Conservation (phyloP, 2,888 invertebrate genomes). For the Ypsolopha scabrella region DNA sequence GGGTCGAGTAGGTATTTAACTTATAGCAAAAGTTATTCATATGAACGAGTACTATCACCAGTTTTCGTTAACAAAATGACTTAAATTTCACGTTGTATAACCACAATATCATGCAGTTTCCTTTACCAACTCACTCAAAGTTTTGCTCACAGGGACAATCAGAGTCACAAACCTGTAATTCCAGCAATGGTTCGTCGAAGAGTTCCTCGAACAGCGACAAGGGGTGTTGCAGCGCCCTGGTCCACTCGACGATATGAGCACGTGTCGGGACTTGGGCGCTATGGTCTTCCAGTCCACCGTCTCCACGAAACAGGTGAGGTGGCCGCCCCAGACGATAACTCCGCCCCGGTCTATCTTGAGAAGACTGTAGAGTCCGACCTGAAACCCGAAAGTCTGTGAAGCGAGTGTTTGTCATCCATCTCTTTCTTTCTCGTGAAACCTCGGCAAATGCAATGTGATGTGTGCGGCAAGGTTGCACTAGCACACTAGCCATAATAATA, state of each 20-base stretch:
- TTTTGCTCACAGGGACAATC: too few relatives aligned
- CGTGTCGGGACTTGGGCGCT: slow-evolving; percentile 37
- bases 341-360: slow-evolving; percentile 84
- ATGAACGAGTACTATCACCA: too few relatives aligned
- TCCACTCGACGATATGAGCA: slow-evolving; percentile 17
- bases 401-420: too few relatives aligned
- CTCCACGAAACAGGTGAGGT: slow-evolving; percentile 81
- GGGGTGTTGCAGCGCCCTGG: slow-evolving; percentile 23
- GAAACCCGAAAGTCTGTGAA: slow-evolving; percentile 16
- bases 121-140: too few relatives aligned
- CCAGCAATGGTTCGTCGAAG: slow-evolving; percentile 45
- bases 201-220: slow-evolving; percentile 33
- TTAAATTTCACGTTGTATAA: too few relatives aligned
- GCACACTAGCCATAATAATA: too few relatives aligned
- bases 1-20: too few relatives aligned
- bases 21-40: too few relatives aligned
- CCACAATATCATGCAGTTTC: too few relatives aligned
- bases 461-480: background rate
- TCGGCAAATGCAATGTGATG: background rate
- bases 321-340: slow-evolving; percentile 82
- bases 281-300: slow-evolving; percentile 47
- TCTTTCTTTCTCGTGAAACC: too few relatives aligned
- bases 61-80: too few relatives aligned
- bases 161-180: slow-evolving; percentile 30
- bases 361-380: slow-evolving; percentile 82